Base-by-base conservation (phyloP, 1,140 invertebrate genomes). In the Theocolax elegans region DNA sequence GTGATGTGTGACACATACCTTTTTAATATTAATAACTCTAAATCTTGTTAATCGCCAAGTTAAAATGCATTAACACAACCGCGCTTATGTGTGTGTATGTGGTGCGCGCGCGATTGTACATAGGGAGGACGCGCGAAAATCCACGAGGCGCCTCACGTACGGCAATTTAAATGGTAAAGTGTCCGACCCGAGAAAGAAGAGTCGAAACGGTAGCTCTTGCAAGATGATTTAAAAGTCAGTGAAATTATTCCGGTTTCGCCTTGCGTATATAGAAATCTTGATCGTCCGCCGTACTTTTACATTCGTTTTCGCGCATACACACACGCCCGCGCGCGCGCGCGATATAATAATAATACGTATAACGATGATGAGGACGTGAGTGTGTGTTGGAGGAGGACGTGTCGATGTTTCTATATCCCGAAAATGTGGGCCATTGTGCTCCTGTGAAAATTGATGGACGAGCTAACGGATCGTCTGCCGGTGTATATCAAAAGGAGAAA, bases 401-500 rank as follows among this genome's bases (percentile, higher is more conserved):
- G n/a, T n/a, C n/a, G n/a, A n/a, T n/a, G n/a, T n/a, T n/a, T n/a
- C n/a, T n/a, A n/a, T n/a, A n/a, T n/a, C n/a, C n/a, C n/a, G n/a
- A n/a, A n/a, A n/a, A n/a, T n/a, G n/a, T 58, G 53, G 53, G 48
- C 25, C 49, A 15, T 42, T 2, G 27, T 19, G n/a, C n/a, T 40
- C 15, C 54, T 12, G 23, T 19, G 17, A 46, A 56, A 49, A 17
- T 44, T 23, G 13, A 59, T 59, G 38, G n/a, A n/a, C 13, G 27
- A 59, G 38, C n/a, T 66, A 59, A 59, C 65, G 66, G 44, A 53
- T 38, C n/a, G n/a, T 40, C 44, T 15, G 44, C 21, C 56, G 66
- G 56, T 15, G 21, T 23, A 29, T 25, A 40, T 67, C 54, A 67
- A 67, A 62, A 38, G 56, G 66, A 68, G 66, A 68, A 62, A 68